Conservation (phyloP, 2,888 invertebrate genomes). For the Pollenia griseotomentosa region DNA sequence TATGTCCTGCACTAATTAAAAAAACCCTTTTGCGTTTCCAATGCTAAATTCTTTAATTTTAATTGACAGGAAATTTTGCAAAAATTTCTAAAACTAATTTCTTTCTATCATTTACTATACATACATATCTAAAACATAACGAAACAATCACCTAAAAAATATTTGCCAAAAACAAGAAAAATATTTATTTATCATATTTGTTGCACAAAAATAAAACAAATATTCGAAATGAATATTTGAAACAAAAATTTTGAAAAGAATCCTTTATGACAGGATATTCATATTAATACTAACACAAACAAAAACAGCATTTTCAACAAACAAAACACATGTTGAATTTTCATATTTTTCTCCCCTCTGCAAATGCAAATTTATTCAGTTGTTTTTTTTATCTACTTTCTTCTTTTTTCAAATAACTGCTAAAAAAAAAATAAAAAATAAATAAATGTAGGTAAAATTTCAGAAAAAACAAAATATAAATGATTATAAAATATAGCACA, state of each 20-base stretch:
- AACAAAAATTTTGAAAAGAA: not conserved
- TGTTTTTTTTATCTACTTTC: not conserved
- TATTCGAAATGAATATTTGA: not conserved
- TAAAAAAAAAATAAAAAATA: constrained; percentile 1
- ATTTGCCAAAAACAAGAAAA: too few species aligned
- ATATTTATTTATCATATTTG: too few species aligned
- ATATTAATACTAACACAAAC: not conserved
- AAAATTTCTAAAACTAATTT: not conserved
- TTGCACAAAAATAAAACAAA: not conserved
- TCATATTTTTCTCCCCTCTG: not conserved
- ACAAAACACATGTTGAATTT: constrained; percentile 56
- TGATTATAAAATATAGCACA: constrained; percentile 23
- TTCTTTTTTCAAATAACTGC: not conserved
- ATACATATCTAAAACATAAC: too few species aligned
- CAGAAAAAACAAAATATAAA: not conserved
- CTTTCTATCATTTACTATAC: not conserved
- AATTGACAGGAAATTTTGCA: too few species aligned
- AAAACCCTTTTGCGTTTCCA: too few species aligned
- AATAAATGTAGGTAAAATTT: not conserved
- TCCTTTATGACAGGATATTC: not conserved
- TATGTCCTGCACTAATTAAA: too few species aligned
- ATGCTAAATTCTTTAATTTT: too few species aligned
- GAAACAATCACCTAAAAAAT: too few species aligned
- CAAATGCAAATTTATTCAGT: not conserved
- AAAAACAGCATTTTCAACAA: not conserved